Evolutionary conservation across 2,113 vertebrate genomes (phyloP), one percentile per base, ranked within the genome.

Genomic region (Sorex araneus): DNA sequence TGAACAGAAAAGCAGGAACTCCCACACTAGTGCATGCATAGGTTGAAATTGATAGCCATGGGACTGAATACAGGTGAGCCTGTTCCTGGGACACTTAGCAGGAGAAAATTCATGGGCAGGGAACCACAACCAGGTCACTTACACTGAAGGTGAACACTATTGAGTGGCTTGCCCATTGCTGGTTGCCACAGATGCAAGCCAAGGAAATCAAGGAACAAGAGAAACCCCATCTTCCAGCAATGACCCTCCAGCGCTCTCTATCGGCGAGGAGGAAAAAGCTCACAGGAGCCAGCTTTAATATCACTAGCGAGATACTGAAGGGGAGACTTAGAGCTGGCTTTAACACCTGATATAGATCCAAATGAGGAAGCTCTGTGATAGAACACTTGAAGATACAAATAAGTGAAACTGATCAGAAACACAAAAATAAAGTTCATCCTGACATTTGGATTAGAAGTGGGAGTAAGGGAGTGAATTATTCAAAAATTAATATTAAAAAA

Each of bases 241-340:
- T 86, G 82, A 70, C 66, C 74, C 73, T 87, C 32, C 36, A 75
- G 85, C 32, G 34, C 60, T 71, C 73, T 79, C 63, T 94, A 36
- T 50, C 71, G 77, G 50, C 50, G 79, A 77, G n/a, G 54, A 50
- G 8, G 80, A 73, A 76, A 87, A 85, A 10, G 69, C 11, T 77
- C 79, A 54, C 27, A 40, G 64, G 71, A 45, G 4, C 27, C 75
- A 34, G 28, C 16, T 89, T 11, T 13, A 16, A 15, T 40, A n/a
- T 45, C 11, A 0, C 50, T 25, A 79, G 5, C 8, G 81, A 50
- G n/a, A 66, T 40, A 82, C 34, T 34, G 27, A 95, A 66, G 19
- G 1, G 23, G 36, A 69, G 50, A 66, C 3, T 82, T 69, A 54
- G 25, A 85, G 18, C 11, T 79, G 15, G 15, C 23, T 78, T 71